Evolutionary conservation across 2,113 vertebrate genomes (phyloP).

Genomic region (Nannospalax galili): DNA sequence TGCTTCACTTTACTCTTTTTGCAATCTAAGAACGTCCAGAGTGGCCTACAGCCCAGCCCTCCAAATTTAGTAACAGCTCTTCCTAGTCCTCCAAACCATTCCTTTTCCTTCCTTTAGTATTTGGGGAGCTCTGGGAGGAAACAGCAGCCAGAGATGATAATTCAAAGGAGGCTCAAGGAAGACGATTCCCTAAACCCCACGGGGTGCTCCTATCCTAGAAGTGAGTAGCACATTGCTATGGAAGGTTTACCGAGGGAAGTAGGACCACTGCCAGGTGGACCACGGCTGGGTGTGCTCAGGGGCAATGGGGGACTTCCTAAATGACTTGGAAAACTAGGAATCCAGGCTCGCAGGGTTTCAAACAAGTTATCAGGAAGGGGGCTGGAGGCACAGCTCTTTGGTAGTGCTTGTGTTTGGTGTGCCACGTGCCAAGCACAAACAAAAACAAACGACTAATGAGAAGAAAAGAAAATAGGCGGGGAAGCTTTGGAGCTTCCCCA

Average conservation of each 20-base stretch:
- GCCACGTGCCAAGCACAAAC: background rate
- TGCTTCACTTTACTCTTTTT: background rate
- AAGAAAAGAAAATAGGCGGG: too few relatives aligned
- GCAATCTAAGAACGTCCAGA: background rate
- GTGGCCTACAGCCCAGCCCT: background rate
- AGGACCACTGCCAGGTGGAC: background rate
- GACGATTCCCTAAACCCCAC: background rate
- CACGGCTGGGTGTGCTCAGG: background rate
- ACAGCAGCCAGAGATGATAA: slow-evolving; percentile 9
- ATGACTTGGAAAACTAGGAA: slow-evolving; percentile 1
- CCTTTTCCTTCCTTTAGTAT: background rate
- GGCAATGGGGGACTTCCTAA: background rate
- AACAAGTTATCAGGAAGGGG: background rate
- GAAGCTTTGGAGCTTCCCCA: background rate
- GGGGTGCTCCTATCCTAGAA: background rate
- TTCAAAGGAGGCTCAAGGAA: background rate
- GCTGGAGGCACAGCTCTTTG: background rate
- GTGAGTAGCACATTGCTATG: background rate
- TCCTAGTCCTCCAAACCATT: background rate
- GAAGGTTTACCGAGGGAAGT: background rate
- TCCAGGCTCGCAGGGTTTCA: background rate
- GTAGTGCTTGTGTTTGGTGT: background rate
- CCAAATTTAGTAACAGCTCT: background rate
- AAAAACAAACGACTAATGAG: background rate
- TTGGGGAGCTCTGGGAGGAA: background rate